Evolutionary conservation across 2,888 invertebrate species (phyloP).

Genomic region (Synanthedon andrenaeformis): DNA sequence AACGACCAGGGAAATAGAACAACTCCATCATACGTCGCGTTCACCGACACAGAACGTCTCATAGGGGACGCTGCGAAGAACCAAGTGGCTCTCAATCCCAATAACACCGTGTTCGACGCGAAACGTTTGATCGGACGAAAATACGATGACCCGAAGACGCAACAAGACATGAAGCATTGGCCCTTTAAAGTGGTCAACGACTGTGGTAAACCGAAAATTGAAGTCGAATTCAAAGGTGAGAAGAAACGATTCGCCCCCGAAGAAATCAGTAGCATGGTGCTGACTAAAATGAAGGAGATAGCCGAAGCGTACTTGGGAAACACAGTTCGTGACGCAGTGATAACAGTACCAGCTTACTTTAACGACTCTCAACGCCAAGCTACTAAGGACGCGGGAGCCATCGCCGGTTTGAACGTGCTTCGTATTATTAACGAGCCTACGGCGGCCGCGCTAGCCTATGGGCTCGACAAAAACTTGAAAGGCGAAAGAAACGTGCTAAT

Average conservation of each 20-base stretch:
- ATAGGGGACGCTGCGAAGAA: slow-evolving; percentile 91
- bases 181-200: slow-evolving; percentile 80
- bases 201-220: slow-evolving; percentile 75
- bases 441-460: slow-evolving; percentile 80
- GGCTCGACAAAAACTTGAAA: slow-evolving; percentile 75
- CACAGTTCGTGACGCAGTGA: slow-evolving; percentile 77
- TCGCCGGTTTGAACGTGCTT: slow-evolving; percentile 82
- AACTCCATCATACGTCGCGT: slow-evolving; percentile 89
- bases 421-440: slow-evolving; percentile 88
- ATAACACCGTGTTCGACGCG: slow-evolving; percentile 79
- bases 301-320: slow-evolving; percentile 79
- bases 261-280: slow-evolving; percentile 78
- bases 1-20: slow-evolving; percentile 91
- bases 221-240: slow-evolving; percentile 76
- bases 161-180: slow-evolving; percentile 86
- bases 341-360: slow-evolving; percentile 85
- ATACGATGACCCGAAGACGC: slow-evolving; percentile 80
- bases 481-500: slow-evolving; percentile 75
- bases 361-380: slow-evolving; percentile 81
- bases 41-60: slow-evolving; percentile 85
- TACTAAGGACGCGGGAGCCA: slow-evolving; percentile 86
- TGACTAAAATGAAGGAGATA: slow-evolving; percentile 71
- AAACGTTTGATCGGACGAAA: slow-evolving; percentile 85
- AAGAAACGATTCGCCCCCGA: slow-evolving; percentile 75
- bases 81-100: slow-evolving; percentile 82